Conservation (phyloP, 1,140 invertebrate species). For the Diorhabda carinulata region DNA sequence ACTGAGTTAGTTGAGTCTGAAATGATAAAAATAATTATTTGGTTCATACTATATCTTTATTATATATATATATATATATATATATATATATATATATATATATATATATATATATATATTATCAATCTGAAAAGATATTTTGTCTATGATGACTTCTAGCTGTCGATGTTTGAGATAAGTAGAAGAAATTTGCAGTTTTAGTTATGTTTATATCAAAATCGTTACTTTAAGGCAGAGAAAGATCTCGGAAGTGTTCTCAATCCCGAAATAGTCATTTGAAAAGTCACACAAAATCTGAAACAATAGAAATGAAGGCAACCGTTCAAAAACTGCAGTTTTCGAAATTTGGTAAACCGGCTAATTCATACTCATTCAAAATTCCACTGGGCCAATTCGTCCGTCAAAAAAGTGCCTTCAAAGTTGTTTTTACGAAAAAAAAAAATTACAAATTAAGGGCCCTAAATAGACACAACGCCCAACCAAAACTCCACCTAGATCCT, state of each 20-base stretch:
- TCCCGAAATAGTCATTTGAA: constrained; percentile 61
- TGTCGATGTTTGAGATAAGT: too few relatives aligned
- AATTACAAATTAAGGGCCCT: constrained; percentile 72
- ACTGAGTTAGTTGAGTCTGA: too few relatives aligned
- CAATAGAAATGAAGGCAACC: constrained; percentile 57
- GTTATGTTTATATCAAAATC: constrained; percentile 17
- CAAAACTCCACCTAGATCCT: constrained; percentile 57
- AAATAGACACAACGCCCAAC: constrained; percentile 71
- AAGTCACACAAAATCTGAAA: constrained; percentile 58
- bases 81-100: too few relatives aligned
- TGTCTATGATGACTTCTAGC: too few relatives aligned
- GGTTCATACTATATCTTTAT: too few relatives aligned
- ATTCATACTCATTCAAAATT: constrained; percentile 53
- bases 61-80: too few relatives aligned
- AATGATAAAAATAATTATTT: too few relatives aligned
- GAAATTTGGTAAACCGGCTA: constrained; percentile 60
- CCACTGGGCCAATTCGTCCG: constrained; percentile 82
- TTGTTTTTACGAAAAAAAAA: constrained; percentile 75
- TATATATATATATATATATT: too few relatives aligned
- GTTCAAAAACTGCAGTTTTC: constrained; percentile 51
- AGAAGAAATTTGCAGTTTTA: too few relatives aligned
- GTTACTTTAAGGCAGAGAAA: constrained; percentile 52
- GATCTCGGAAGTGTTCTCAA: constrained; percentile 59
- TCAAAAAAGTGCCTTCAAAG: constrained; percentile 82
- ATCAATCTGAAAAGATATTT: too few relatives aligned